A percentile compares a stretch with the other conserved stretches of the same genome.
Evolutionary conservation across 2,888 invertebrate species (phyloP).

Genomic region (Troides helena): DNA sequence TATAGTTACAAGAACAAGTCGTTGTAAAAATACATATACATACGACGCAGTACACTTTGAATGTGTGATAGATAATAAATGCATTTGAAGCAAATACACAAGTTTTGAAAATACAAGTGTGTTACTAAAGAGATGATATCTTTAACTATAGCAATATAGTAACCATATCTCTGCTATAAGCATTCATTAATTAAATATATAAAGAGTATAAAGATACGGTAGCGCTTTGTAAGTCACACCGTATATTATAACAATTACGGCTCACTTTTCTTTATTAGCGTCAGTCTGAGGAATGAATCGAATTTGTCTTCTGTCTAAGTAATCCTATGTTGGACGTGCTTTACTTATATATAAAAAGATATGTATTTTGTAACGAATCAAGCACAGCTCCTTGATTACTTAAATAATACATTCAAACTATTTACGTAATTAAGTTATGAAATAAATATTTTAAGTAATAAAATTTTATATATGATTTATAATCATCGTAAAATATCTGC

Average conservation of each 20-base stretch:
- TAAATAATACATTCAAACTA: too few species aligned
- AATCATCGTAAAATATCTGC: too few species aligned
- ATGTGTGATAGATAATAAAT: too few species aligned
- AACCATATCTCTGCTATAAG: background rate
- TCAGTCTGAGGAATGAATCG: slow-evolving; percentile 43
- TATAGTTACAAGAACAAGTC: too few species aligned
- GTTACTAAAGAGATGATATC: too few species aligned
- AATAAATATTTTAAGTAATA: too few species aligned
- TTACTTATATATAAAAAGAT: slow-evolving; percentile 15
- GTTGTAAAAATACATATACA: too few species aligned
- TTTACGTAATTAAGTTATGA: too few species aligned
- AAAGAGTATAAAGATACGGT: background rate
- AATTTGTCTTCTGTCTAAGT: slow-evolving; percentile 39
- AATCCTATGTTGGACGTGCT: slow-evolving; percentile 33
- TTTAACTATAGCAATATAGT: background rate
- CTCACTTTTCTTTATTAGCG: slow-evolving; percentile 35
- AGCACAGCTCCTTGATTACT: background rate
- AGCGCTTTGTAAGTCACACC: slow-evolving; percentile 12
- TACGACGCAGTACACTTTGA: too few species aligned
- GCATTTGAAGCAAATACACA: too few species aligned
- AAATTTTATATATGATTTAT: too few species aligned
- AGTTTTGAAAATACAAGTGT: too few species aligned
- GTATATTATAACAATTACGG: slow-evolving; percentile 29
- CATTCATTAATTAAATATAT: background rate
- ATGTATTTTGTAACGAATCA: slow-evolving; percentile 11